Percentiles rank a stretch among this genome's conserved stretches.
Evolutionary conservation across 2,113 vertebrate genomes (phyloP).

Genomic region (Misgurnus anguillicaudatus): DNA sequence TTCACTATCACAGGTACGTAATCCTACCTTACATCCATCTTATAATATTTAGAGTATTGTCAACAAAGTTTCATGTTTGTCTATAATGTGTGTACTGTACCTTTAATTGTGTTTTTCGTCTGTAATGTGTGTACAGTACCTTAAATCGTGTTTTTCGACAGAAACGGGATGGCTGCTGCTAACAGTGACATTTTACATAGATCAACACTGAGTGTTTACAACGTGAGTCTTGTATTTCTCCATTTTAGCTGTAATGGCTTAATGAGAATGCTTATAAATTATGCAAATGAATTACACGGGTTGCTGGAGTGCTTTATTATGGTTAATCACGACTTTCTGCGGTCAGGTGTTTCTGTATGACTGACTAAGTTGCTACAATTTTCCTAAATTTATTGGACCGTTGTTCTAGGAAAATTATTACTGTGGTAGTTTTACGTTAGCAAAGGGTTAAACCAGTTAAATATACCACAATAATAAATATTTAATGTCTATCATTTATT

Average conservation of each 20-base stretch:
- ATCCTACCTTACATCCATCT: not conserved
- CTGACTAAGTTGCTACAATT: too few species aligned
- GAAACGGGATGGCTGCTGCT: constrained; percentile 68
- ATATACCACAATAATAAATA: too few species aligned
- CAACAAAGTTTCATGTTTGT: not conserved
- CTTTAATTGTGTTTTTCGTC: not conserved
- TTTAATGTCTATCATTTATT: too few species aligned
- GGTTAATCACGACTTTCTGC: not conserved
- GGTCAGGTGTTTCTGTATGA: not conserved
- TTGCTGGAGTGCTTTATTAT: not conserved
- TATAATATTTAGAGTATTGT: too few species aligned
- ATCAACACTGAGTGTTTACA: constrained; percentile 73
- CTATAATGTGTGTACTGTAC: not conserved
- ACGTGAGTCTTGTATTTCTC: constrained; percentile 61
- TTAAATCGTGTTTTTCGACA: constrained; percentile 10
- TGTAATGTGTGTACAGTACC: not conserved
- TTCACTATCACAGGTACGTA: constrained; percentile 35
- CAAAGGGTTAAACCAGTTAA: too few species aligned
- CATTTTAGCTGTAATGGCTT: not conserved
- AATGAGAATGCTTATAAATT: not conserved
- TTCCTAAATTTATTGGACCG: too few species aligned
- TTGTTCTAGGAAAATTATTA: too few species aligned
- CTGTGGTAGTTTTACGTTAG: too few species aligned
- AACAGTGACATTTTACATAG: constrained; percentile 75
- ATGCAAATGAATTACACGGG: not conserved